phyloP scores from a whole-genome alignment of 1,140 invertebrate species.

The Dendroctonus ponderosae region DNA sequence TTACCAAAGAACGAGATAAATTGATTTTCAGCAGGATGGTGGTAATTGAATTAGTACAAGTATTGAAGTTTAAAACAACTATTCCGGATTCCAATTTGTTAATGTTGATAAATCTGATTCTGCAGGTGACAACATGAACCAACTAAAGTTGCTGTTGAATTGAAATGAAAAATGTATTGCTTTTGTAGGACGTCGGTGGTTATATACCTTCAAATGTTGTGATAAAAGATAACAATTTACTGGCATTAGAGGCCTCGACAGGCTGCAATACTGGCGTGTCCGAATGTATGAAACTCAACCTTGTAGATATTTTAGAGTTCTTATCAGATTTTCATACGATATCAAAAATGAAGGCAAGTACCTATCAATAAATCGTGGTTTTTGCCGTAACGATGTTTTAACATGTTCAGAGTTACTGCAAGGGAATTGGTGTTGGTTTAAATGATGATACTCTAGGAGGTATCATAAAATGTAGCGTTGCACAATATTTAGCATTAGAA shows the following conservation, averaged over 20 bases:
- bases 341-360: constrained; percentile 88
- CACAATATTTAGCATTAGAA: constrained; percentile 93
- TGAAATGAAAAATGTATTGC: constrained; percentile 19
- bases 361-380: no score
- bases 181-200: constrained; percentile 67
- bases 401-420: constrained; percentile 71
- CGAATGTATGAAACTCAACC: constrained; percentile 89
- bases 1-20: constrained; percentile 91
- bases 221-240: constrained; percentile 42
- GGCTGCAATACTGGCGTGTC: constrained; percentile 80
- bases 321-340: constrained; percentile 94
- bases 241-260: constrained; percentile 54
- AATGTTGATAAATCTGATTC: constrained; percentile 82
- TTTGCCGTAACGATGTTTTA: no score
- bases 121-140: constrained; percentile 61
- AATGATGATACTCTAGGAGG: constrained; percentile 96
- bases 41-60: constrained; percentile 91
- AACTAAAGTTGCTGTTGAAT: not conserved
- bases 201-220: constrained; percentile 49
- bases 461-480: constrained; percentile 90
- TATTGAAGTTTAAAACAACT: constrained; percentile 90
- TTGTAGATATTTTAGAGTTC: constrained; percentile 94
- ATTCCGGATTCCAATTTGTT: constrained; percentile 94
- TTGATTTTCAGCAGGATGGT: constrained; percentile 84
- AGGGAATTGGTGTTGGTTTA: constrained; percentile 73